phyloP scores from a whole-genome alignment of 2,888 invertebrate species.

The Drepanosiphum platanoidis region DNA sequence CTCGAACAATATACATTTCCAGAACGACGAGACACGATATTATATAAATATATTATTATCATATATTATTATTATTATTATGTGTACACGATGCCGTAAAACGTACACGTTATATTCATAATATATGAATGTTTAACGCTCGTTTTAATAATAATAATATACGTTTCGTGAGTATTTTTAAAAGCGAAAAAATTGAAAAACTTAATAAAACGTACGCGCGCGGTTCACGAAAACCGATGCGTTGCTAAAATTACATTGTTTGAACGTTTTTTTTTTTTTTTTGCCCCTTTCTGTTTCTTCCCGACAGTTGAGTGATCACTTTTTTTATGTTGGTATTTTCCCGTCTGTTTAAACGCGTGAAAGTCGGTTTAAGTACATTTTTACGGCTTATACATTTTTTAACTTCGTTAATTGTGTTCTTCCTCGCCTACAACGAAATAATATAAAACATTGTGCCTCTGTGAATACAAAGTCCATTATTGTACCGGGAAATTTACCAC shows the following conservation, averaged over 20 bases:
- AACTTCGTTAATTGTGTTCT: not conserved
- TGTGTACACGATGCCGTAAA: not conserved
- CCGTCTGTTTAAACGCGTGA: not conserved
- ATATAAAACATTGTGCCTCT: no score
- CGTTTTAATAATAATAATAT: no score
- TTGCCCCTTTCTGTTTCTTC: not conserved
- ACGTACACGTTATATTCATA: not conserved
- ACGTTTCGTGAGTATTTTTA: not conserved
- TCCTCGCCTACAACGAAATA: no score
- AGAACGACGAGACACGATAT: not conserved
- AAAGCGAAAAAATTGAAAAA: not conserved
- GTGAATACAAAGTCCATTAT: no score
- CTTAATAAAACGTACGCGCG: not conserved
- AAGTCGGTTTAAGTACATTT: not conserved
- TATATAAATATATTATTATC: no score
- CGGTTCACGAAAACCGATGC: not conserved
- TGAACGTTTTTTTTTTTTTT: not conserved
- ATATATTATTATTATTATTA: no score
- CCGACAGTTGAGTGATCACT: constrained; percentile 1
- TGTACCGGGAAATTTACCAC: no score
- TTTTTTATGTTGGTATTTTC: not conserved
- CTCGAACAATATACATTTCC: not conserved
- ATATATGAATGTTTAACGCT: not conserved
- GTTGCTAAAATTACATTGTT: not conserved
- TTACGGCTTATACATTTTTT: constrained; percentile 3